These are phyloP conservation scores for Timema cristinae DNA, from an alignment of 2,888 invertebrate genomes.

Conservation along the genomic window DNA sequence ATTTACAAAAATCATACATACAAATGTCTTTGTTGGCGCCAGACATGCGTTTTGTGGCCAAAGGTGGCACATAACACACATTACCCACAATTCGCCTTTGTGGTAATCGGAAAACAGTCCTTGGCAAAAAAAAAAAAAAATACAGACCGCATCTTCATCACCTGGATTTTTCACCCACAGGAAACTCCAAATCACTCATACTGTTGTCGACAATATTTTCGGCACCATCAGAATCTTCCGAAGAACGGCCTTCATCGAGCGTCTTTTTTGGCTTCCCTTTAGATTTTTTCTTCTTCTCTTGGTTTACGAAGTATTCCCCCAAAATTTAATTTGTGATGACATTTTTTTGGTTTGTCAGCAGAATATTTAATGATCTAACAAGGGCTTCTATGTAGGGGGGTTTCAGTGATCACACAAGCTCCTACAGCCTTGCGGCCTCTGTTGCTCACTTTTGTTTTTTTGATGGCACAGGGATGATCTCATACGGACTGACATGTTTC, in stretches of 20 bases:
- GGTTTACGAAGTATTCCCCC: neutral
- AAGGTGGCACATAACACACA: neutral
- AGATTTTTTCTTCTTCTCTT: neutral
- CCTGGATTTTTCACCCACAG: neutral
- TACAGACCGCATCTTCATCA: neutral
- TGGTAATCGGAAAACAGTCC: neutral
- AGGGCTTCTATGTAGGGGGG: neutral
- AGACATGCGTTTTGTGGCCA: neutral
- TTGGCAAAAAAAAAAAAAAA: neutral
- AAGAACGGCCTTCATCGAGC: neutral
- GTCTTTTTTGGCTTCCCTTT: neutral
- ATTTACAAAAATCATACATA: no score
- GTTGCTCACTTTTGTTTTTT: neutral
- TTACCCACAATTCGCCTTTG: neutral
- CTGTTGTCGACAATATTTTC: neutral
- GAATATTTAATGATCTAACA: neutral
- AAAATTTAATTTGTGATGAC: neutral
- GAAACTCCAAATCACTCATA: neutral
- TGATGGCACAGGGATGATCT: neutral
- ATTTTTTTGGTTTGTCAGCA: neutral
- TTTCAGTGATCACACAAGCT: neutral
- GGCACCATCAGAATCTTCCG: neutral
- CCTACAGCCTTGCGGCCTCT: neutral
- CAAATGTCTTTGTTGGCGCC: no score
- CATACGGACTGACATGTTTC: neutral